Conservation (phyloP, 2,797 vertebrate genomes). For the Xerus rutilus region DNA sequence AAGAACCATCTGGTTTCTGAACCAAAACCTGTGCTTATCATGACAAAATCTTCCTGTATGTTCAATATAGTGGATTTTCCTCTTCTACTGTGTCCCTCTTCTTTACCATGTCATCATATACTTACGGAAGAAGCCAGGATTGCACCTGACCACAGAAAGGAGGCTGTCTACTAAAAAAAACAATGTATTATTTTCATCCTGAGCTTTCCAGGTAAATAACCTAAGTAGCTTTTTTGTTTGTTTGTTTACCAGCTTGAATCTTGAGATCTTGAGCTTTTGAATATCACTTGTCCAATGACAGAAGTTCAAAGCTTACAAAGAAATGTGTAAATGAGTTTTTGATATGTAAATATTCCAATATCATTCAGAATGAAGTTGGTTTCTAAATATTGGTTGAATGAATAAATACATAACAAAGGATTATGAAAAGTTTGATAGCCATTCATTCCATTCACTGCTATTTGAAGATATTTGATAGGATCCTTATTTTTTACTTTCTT, state of each 20-base stretch:
- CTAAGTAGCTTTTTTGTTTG: background rate
- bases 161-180: background rate
- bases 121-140: background rate
- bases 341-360: background rate
- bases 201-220: background rate
- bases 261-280: background rate
- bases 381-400: background rate
- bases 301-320: background rate
- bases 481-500: background rate
- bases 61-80: background rate
- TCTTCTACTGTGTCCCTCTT: background rate
- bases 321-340: background rate
- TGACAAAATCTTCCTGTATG: background rate
- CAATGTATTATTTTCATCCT: background rate
- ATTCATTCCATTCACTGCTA: background rate
- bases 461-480: background rate
- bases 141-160: background rate
- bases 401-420: background rate
- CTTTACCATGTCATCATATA: background rate
- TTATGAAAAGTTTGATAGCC: background rate
- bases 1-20: background rate
- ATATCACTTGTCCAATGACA: background rate
- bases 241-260: background rate
- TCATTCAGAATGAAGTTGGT: background rate
- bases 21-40: background rate